Conservation (phyloP, 2,113 vertebrate species). For the Patagioenas fasciata region DNA sequence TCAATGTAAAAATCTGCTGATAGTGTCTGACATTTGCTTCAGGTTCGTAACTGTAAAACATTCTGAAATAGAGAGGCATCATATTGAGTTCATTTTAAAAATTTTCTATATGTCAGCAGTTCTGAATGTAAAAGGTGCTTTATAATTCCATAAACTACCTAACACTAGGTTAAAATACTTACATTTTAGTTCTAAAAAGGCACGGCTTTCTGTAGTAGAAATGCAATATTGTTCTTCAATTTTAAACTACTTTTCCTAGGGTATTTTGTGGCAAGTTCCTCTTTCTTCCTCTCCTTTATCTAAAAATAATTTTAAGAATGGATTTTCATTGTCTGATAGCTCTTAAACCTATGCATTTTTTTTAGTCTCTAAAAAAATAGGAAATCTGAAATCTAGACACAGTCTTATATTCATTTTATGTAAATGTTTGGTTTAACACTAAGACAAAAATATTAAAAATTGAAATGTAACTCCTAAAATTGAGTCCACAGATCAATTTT, state of each 20-base stretch:
- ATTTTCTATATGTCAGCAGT: neutral
- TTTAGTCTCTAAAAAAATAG: neutral
- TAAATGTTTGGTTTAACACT: neutral
- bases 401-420: neutral
- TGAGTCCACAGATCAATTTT: neutral
- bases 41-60: neutral
- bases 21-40: neutral
- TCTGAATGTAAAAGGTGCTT: neutral
- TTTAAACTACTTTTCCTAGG: neutral
- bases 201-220: fast-evolving
- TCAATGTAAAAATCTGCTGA: neutral
- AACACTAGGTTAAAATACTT: neutral
- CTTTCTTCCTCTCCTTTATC: neutral
- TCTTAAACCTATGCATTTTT: neutral
- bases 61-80: neutral
- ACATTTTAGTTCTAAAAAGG: neutral
- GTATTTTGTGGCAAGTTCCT: neutral
- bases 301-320: neutral
- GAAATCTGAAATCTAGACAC: neutral
- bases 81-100: neutral
- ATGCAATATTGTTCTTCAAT: neutral
- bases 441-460: neutral
- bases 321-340: neutral
- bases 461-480: neutral
- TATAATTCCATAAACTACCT: neutral